A percentile compares a stretch with the other conserved stretches of the same genome.
These are phyloP conservation scores for Neoscelio sp. DNA, from an alignment of 2,888 invertebrate species.

Conservation along the genomic window DNA sequence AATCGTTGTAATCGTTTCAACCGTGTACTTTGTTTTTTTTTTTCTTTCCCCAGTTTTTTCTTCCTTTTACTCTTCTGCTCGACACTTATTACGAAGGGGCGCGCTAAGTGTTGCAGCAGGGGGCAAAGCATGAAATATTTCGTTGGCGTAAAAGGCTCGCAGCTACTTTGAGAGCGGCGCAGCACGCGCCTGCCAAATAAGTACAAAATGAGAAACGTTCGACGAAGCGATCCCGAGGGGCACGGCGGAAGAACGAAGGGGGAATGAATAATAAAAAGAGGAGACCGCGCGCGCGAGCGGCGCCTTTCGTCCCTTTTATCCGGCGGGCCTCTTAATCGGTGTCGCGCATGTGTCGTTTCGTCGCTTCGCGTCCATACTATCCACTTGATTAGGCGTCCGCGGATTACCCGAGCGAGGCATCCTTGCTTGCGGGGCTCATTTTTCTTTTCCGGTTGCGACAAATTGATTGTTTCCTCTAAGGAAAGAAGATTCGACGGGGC, in stretches of 20 bases:
- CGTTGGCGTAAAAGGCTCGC: conserved; percentile 29
- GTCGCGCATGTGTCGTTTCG: conserved; percentile 18
- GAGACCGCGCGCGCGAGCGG: conserved; percentile 11
- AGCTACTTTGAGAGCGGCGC: conserved; percentile 22
- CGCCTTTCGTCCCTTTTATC: conserved; percentile 10
- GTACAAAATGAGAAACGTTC: conserved; percentile 39
- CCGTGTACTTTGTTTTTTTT: too few relatives aligned
- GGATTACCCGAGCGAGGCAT: neutral
- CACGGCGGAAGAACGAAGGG: conserved; percentile 18
- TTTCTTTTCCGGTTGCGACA: conserved; percentile 13
- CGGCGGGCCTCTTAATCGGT: neutral
- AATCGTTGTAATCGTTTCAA: too few relatives aligned
- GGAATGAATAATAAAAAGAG: conserved; percentile 44
- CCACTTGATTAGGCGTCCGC: conserved; percentile 16
- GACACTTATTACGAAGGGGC: conserved; percentile 28
- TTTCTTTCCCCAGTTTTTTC: neutral
- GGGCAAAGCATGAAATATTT: conserved; percentile 51
- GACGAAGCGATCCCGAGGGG: conserved; percentile 36
- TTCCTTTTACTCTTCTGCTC: neutral
- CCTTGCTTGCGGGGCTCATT: neutral
- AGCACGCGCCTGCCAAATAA: conserved; percentile 35
- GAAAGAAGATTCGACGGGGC: conserved; percentile 2
- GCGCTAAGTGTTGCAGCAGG: conserved; percentile 35
- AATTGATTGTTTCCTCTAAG: conserved; percentile 12
- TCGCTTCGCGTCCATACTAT: conserved; percentile 9